Base-by-base conservation (phyloP, 2,797 vertebrate species). In the Pteropus rufus region DNA sequence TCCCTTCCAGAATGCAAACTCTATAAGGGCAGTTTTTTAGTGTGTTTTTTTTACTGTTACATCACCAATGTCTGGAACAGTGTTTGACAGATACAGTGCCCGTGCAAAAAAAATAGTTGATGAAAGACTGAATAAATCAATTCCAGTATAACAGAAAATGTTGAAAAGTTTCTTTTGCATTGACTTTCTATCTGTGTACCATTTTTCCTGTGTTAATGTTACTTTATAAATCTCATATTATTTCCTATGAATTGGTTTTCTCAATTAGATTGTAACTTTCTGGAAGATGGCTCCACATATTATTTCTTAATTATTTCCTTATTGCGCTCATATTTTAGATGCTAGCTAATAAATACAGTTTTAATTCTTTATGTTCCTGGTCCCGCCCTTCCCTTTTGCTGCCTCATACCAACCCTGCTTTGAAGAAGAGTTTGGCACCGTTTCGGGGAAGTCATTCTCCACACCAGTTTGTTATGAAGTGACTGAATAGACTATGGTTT, bases 371-470 rank as follows among this genome's bases (percentile, higher is more conserved):
- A 65, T 23, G 16, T 73, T 90, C 65, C 62, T 77, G 81, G 79
- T 31, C 41, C 90, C 12, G 7, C 46, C 80, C 64, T 94, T 46
- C 29, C 79, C 36, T 60, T 86, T 39, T 64, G 73, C 70, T 54
- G 31, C 34, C 72, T 80, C 41, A 39, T 44, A 31, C 44, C 90
- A 92, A n/a, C 0, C 2, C n/a, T 21, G 58, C 76, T 95, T 84
- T 67, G n/a, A 80, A 89, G 8, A 80, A 86, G 15, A 84, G 44
- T 49, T 29, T 93, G 88, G 84, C 67, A 62, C 44, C 24, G 1
- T 90, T 95, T 97, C 81, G 90, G 62, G 0, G 0, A 96, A 93
- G 91, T 84, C 80, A 93, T 56, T 95, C 46, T 84, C 91, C 87
- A 41, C 4, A 88, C 31, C 31, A 80, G 72, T 93, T 90, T 93